Evolutionary conservation across 2,797 vertebrate genomes (phyloP).

Genomic region (Rhynchonycteris naso): DNA sequence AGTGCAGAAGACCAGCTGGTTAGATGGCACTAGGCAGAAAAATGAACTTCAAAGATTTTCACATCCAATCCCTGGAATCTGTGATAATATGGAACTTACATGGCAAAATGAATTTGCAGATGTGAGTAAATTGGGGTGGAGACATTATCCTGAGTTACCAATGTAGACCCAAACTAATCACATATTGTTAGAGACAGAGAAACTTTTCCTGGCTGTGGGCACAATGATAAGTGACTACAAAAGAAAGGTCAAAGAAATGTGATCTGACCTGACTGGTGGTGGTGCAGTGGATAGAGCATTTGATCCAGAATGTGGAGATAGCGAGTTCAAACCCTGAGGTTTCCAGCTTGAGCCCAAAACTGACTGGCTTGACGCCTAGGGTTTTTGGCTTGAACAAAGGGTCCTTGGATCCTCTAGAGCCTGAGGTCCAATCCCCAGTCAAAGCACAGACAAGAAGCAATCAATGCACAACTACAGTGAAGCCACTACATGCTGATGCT

Average conservation of each 20-base stretch:
- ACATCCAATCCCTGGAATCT: background rate
- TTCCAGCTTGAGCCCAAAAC: too few relatives aligned
- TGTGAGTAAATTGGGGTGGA: background rate
- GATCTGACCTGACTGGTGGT: too few relatives aligned
- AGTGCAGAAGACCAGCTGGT: background rate
- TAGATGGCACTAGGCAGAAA: background rate
- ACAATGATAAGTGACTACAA: background rate
- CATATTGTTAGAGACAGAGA: background rate
- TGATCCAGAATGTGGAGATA: too few relatives aligned
- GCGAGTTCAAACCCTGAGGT: too few relatives aligned
- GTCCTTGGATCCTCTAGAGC: too few relatives aligned
- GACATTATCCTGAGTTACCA: background rate
- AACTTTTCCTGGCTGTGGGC: background rate
- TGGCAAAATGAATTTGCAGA: background rate
- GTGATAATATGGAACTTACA: background rate
- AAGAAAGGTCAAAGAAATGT: background rate
- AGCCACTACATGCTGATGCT: too few relatives aligned
- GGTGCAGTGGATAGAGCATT: too few relatives aligned
- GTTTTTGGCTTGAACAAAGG: too few relatives aligned
- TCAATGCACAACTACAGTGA: too few relatives aligned
- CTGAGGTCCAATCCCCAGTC: too few relatives aligned
- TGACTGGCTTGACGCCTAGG: too few relatives aligned
- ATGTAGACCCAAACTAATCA: background rate
- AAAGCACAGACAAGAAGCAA: too few relatives aligned
- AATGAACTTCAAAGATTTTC: background rate